These are phyloP conservation scores for Parnassius mnemosyne DNA, from an alignment of 2,888 invertebrate genomes.

Conservation along the genomic window DNA sequence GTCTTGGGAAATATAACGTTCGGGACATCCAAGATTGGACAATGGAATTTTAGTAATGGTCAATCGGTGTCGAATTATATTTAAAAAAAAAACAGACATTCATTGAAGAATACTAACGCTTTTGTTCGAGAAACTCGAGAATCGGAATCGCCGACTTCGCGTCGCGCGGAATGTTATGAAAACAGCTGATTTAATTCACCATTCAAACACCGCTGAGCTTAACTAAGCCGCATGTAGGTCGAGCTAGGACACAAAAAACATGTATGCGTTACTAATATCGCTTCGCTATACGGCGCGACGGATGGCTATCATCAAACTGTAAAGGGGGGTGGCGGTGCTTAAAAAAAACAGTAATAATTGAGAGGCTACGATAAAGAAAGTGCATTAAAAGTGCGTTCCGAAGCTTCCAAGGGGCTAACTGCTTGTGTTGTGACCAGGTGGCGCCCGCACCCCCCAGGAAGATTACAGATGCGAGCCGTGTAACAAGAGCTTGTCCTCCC, in stretches of 20 bases:
- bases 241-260: conserved; percentile 49
- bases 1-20: conserved; percentile 67
- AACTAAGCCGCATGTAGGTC: conserved; percentile 49
- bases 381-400: conserved; percentile 77
- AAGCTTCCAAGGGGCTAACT: conserved; percentile 76
- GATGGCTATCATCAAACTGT: conserved; percentile 62
- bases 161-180: conserved; percentile 46
- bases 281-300: conserved; percentile 66
- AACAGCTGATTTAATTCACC: conserved; percentile 48
- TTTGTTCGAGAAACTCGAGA: conserved; percentile 67
- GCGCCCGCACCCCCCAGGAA: conserved; percentile 88
- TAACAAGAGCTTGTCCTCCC: conserved; percentile 93
- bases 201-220: conserved; percentile 58
- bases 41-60: conserved; percentile 71
- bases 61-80: conserved; percentile 67
- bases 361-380: conserved; percentile 77
- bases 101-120: conserved; percentile 70
- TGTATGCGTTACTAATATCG: conserved; percentile 68
- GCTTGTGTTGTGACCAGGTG: conserved; percentile 84
- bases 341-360: conserved; percentile 37
- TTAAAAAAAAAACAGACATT: conserved; percentile 44
- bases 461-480: conserved; percentile 95
- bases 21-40: conserved; percentile 67
- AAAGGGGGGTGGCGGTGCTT: conserved; percentile 79
- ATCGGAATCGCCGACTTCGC: conserved; percentile 39